phyloP scores from a whole-genome alignment of 2,888 invertebrate species.

The Oxyteleia sp. region DNA sequence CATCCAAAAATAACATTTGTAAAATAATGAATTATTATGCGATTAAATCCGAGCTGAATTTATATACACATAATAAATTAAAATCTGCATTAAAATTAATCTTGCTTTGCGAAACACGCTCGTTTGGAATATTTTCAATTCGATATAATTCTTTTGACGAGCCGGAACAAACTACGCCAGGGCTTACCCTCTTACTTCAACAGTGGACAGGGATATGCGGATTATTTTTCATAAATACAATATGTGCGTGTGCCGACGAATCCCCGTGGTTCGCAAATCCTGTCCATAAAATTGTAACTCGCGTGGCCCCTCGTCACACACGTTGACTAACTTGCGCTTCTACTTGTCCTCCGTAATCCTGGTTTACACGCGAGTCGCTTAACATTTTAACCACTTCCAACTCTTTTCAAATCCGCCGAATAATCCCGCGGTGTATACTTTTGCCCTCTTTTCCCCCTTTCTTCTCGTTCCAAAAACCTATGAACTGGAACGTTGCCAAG shows the following conservation, averaged over 20 bases:
- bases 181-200: constrained; percentile 42
- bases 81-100: constrained; percentile 40
- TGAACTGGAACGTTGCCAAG: constrained; percentile 73
- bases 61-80: constrained; percentile 46
- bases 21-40: constrained; percentile 15
- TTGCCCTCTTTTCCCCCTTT: constrained; percentile 13
- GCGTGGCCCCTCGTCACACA: constrained; percentile 60
- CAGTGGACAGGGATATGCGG: constrained; percentile 80
- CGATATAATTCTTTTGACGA: constrained; percentile 47
- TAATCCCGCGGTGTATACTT: constrained; percentile 69
- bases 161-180: constrained; percentile 30
- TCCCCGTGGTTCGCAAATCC: constrained; percentile 55
- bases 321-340: constrained; percentile 51
- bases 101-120: constrained; percentile 27
- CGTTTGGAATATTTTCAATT: constrained; percentile 39
- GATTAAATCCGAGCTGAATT: constrained; percentile 30
- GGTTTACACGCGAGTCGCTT: constrained; percentile 71
- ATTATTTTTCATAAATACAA: constrained; percentile 86
- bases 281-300: constrained; percentile 71
- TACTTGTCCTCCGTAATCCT: constrained; percentile 71
- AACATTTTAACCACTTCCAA: constrained; percentile 74
- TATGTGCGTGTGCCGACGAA: constrained; percentile 71
- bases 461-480: constrained; percentile 60
- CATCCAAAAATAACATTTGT: background rate
- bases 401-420: constrained; percentile 62